Percentiles rank a stretch among this genome's conserved stretches.
Conservation (phyloP, 1,140 invertebrate genomes). For the Ylistrum balloti region DNA sequence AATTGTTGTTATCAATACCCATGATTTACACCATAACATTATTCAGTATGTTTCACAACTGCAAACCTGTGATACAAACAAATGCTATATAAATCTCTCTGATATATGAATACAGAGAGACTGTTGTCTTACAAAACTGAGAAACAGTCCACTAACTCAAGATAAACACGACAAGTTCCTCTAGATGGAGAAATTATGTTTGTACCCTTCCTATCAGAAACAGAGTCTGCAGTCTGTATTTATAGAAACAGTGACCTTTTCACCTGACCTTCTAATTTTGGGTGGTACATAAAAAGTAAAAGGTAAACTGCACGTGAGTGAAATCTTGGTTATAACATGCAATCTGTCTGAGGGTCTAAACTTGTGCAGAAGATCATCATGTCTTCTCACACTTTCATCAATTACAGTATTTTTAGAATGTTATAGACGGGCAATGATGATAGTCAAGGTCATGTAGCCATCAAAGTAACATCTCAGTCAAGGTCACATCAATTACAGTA, state of each 20-base stretch:
- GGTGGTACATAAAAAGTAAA: neutral
- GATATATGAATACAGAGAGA: neutral
- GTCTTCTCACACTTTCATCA: neutral
- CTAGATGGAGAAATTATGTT: neutral
- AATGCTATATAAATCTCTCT: neutral
- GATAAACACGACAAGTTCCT: neutral
- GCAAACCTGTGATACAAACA: neutral
- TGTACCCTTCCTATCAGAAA: neutral
- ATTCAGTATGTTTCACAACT: neutral
- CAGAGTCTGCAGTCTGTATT: neutral
- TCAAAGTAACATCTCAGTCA: neutral
- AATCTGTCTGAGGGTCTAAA: neutral
- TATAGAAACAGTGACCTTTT: conserved; percentile 1
- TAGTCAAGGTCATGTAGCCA: neutral
- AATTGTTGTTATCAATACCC: conserved; percentile 1
- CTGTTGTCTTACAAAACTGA: neutral
- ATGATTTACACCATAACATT: neutral
- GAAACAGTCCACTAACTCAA: neutral
- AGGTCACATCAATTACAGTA: neutral
- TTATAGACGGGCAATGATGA: neutral
- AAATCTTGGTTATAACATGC: neutral
- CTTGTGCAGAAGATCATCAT: neutral
- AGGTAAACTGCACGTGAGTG: neutral
- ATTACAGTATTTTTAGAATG: neutral
- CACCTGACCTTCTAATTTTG: neutral